Conservation (phyloP, 2,888 invertebrate species). For the Torymus tubicola region DNA sequence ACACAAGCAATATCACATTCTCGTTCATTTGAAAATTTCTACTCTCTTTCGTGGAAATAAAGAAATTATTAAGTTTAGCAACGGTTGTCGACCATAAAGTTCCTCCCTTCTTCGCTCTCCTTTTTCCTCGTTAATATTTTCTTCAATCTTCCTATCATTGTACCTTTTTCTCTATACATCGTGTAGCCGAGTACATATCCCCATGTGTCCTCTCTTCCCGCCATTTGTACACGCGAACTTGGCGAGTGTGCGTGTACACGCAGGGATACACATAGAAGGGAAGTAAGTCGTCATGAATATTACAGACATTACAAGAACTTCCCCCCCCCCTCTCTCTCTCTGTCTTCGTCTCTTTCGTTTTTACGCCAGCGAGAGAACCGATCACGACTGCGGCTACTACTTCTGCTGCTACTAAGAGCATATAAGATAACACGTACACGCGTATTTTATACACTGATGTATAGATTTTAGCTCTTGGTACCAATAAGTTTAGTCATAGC, state of each 20-base stretch:
- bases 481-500: too few relatives aligned
- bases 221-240: too few relatives aligned
- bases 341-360: not conserved
- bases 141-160: slow-evolving; percentile 46
- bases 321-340: not conserved
- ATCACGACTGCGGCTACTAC: not conserved
- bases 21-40: slow-evolving; percentile 2
- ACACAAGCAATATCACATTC: too few relatives aligned
- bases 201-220: too few relatives aligned
- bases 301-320: slow-evolving; percentile 46
- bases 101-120: slow-evolving; percentile 6
- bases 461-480: too few relatives aligned
- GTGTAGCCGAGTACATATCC: too few relatives aligned
- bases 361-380: slow-evolving; percentile 10
- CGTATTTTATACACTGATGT: too few relatives aligned
- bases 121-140: slow-evolving; percentile 43
- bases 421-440: too few relatives aligned
- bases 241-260: too few relatives aligned
- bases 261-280: slow-evolving; percentile 8
- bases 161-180: slow-evolving; percentile 22
- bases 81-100: not conserved
- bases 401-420: too few relatives aligned
- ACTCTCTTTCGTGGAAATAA: slow-evolving; percentile 36
- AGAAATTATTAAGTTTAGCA: slow-evolving; percentile 40
- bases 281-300: slow-evolving; percentile 56